Conservation (phyloP, 2,113 vertebrate genomes). For the Mystacornis crossleyi region DNA sequence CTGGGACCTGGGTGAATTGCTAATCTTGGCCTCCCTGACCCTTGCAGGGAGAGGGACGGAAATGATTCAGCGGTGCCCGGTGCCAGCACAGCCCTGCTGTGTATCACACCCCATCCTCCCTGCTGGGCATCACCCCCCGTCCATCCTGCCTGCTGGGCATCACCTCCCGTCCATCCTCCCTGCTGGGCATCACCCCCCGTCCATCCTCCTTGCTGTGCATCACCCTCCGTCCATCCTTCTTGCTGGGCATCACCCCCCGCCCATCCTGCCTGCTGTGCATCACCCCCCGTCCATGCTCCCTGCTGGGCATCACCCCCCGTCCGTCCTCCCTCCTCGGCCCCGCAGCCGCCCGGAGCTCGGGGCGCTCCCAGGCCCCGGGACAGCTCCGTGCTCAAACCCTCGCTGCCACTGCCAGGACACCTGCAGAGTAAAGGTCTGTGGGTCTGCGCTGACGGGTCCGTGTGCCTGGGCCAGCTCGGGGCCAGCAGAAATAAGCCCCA, state of each 20-base stretch:
- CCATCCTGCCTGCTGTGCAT: background rate
- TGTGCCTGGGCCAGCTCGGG: background rate
- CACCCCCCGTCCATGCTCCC: background rate
- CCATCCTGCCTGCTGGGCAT: too few relatives aligned
- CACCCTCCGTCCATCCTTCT: too few relatives aligned
- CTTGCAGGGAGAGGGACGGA: background rate
- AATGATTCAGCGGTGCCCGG: background rate
- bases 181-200: too few relatives aligned
- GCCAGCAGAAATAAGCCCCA: background rate
- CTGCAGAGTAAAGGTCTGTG: background rate
- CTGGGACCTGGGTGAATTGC: background rate
- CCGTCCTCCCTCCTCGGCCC: background rate
- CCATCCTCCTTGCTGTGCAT: too few relatives aligned
- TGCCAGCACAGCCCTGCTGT: background rate
- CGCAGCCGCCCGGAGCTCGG: fast-evolving
- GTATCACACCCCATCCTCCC: background rate
- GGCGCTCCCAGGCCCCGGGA: fast-evolving
- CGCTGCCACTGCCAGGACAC: background rate
- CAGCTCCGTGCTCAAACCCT: background rate
- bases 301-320: background rate
- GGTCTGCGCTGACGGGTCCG: background rate
- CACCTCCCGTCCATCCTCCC: too few relatives aligned
- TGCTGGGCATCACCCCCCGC: too few relatives aligned
- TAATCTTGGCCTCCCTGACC: background rate
- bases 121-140: too few relatives aligned